Evolutionary conservation across 2,888 invertebrate species (phyloP), one percentile per base, ranked within the genome.

Genomic region (Rotaria socialis): DNA sequence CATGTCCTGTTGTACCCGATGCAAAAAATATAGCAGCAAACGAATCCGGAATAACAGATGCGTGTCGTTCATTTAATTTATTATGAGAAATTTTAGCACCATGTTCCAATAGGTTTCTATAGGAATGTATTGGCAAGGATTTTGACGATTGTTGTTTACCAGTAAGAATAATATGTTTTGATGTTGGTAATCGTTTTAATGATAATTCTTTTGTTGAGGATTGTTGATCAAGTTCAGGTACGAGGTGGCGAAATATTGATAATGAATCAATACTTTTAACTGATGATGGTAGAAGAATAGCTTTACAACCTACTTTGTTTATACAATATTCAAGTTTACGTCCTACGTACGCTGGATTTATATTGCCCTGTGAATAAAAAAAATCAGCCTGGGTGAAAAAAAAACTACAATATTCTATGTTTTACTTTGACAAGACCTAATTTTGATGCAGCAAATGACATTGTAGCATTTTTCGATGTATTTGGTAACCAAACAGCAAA

Each of bases 261-360:
- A 85, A 22, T 22, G 67, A 84, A n/a, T 86, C 47, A n/a, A 86
- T 27, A 19, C 92, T 92, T 89, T 93, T 94, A 89, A 93, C 94
- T 1, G 89, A 90, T 84, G 93, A 93, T 0, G 94, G 93, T 4
- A 94, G 92, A 2, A 96, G 90, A 8, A 95, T 90, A 0, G 94
- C 94, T 89, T 93, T 94, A 1, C 94, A 92, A 4, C 92, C 93
- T 0, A 94, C 94, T 91, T 94, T 94, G 58, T 93, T 93, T 24
- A 96, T 89, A 85, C 94, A 94, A 89, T 94, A 94, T 85, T 93
- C 92, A 1, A 96, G 88, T 90, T 96, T 96, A 19, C 92, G 90
- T 0, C 92, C 91, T 89, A 94, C 93, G 89, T 94, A 95, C 0
- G 93, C 93, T 0, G 95, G 92, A 87, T 96, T 96, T 56, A 96